Conservation (phyloP, 1,140 invertebrate species). For the Phenacoccus solenopsis region DNA sequence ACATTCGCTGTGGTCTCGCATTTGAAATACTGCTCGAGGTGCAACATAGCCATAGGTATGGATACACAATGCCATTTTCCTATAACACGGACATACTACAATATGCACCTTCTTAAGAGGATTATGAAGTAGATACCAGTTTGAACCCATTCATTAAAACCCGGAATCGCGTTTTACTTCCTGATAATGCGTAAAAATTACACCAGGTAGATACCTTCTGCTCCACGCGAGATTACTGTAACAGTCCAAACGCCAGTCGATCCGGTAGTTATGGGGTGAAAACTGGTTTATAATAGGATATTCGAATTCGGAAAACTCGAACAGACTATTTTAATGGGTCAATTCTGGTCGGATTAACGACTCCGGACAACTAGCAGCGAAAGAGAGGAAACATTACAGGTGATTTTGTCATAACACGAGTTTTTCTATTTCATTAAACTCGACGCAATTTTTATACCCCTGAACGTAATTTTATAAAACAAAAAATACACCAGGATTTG, state of each 20-base stretch:
- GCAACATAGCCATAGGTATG: too few species aligned
- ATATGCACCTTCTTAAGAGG: conserved; percentile 1
- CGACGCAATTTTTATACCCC: not conserved
- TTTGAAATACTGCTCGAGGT: too few species aligned
- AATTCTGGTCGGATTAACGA: conserved; percentile 1
- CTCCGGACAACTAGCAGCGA: not conserved
- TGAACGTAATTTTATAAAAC: not conserved
- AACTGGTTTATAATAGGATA: conserved; percentile 2
- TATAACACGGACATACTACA: too few species aligned
- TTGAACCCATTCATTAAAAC: too few species aligned
- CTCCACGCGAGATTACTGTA: too few species aligned
- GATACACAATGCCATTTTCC: too few species aligned
- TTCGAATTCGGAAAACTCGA: too few species aligned
- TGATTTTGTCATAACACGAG: not conserved
- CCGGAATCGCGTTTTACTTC: not conserved
- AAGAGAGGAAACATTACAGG: not conserved
- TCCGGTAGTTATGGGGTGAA: too few species aligned
- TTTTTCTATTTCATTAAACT: too few species aligned
- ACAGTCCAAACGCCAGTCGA: too few species aligned
- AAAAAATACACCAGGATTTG: not conserved
- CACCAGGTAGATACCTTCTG: too few species aligned
- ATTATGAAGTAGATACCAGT: not conserved
- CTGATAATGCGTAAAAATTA: not conserved
- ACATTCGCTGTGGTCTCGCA: too few species aligned
- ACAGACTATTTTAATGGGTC: not conserved